A percentile compares a stretch with the other conserved stretches of the same genome.
Evolutionary conservation across 2,113 vertebrate species (phyloP).

Genomic region (Channa maculata): DNA sequence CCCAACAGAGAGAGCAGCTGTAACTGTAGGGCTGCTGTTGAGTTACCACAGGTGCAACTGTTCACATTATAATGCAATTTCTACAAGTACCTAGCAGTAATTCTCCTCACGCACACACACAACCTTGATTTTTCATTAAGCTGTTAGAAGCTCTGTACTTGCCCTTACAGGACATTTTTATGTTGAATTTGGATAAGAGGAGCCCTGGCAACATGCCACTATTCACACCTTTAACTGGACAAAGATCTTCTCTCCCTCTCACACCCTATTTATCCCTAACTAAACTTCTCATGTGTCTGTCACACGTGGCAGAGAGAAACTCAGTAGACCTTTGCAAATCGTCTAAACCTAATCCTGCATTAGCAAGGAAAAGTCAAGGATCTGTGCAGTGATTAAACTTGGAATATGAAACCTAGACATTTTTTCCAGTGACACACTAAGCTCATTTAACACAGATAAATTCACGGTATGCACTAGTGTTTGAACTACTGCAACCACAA

Average conservation of each 20-base stretch:
- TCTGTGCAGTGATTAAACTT: conserved; percentile 6
- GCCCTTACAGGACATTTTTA: background rate
- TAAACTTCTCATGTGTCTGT: conserved; percentile 67
- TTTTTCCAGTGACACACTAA: conserved; percentile 13
- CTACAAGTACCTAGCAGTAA: background rate
- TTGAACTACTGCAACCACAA: background rate
- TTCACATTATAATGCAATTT: background rate
- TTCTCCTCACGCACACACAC: background rate
- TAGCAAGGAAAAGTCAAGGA: conserved; percentile 2
- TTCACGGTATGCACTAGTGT: background rate
- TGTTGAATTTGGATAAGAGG: conserved; percentile 23
- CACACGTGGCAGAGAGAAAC: conserved; percentile 51
- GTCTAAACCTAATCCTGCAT: conserved; percentile 30
- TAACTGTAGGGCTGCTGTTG: conserved; percentile 13
- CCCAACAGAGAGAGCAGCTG: conserved; percentile 30
- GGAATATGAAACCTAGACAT: conserved; percentile 26
- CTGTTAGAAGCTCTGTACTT: conserved; percentile 4
- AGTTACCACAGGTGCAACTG: conserved; percentile 16
- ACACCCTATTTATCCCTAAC: conserved; percentile 18
- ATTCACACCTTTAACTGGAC: conserved; percentile 52
- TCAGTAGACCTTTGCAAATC: background rate
- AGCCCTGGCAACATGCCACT: conserved; percentile 17
- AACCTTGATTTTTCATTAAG: conserved; percentile 11
- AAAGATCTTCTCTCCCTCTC: conserved; percentile 14
- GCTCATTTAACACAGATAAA: conserved; percentile 11